Base-by-base conservation (phyloP, 2,113 vertebrate species). In the Lamprologus callipterus region DNA sequence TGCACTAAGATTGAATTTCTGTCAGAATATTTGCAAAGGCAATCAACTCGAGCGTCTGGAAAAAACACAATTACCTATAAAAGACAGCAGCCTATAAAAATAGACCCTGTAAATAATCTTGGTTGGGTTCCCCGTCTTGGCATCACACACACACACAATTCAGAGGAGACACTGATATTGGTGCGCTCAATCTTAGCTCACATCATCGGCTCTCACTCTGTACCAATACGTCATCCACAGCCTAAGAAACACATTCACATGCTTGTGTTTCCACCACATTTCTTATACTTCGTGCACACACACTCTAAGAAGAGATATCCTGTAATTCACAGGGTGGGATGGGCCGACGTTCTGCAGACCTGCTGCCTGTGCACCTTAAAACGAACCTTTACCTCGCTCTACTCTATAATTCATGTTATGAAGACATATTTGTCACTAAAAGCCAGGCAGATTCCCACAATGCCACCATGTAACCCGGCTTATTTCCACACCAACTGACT, bases 1-100 rank as follows among this genome's bases (percentile, higher is more conserved):
- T 65, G 14, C 19, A 45, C 70, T 68, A 23, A 65, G 63, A 90
- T 85, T 90, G 88, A 92, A 80, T 85, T 85, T 84, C 75, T 83
- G 85, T 35, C 79, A 88, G 80, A n/a, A 57, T 23, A 80, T 91
- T 89, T 89, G 80, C 79, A 84, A 92, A 95, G 87, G 85, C 90
- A 94, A 95, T 95, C 94, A 93, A 83, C 58, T 88, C 4, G 2
- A 79, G 28, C 9, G 2, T 87, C 70, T 45, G 11, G 40, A 73
- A 87, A 63, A 81, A 83, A 91, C 13, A 89, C 87, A 92, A 91
- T 92, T 79, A 87, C 70, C 58, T 47, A 93, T 93, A 86, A 95
- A 93, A 89, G 80, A 85, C 37, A 54, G 82, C 47, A 23, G 28
- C 40, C 82, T 31, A 55, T 83, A 81, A 80, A 47, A 70, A 47